Percentiles rank a stretch among this genome's conserved stretches.
These are phyloP conservation scores for Epinephelus moara DNA, from an alignment of 2,113 vertebrate genomes.

Conservation along the genomic window DNA sequence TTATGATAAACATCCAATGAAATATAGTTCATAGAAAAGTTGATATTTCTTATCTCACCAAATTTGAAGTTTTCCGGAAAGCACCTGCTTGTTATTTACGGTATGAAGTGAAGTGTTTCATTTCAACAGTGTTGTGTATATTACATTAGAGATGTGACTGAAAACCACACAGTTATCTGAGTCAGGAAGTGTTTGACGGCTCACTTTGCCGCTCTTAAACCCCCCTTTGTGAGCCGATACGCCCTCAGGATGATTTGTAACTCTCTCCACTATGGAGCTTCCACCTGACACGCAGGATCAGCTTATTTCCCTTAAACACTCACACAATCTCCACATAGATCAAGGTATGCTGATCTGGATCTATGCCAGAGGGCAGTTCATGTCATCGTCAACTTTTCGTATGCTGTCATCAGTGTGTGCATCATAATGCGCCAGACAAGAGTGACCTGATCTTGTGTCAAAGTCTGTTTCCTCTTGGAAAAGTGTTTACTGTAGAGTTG, in stretches of 20 bases:
- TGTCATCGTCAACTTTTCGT: slow-evolving; percentile 15
- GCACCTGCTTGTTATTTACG: neutral
- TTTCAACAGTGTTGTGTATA: too few species aligned
- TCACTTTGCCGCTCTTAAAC: slow-evolving; percentile 9
- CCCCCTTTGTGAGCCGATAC: neutral
- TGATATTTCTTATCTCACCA: neutral
- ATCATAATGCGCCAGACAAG: neutral
- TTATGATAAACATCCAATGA: slow-evolving; percentile 6
- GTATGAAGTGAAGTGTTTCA: neutral
- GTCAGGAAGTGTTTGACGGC: slow-evolving; percentile 15
- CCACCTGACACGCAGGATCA: neutral
- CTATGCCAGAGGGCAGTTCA: neutral
- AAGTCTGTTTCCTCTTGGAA: slow-evolving; percentile 1
- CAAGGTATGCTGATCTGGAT: slow-evolving; percentile 4
- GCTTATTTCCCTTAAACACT: neutral
- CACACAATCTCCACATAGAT: neutral
- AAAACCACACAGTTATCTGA: neutral
- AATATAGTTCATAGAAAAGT: neutral
- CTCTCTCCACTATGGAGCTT: neutral
- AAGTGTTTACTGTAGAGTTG: neutral
- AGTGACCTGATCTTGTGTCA: neutral
- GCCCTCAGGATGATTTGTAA: slow-evolving; percentile 8
- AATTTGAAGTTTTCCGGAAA: slow-evolving; percentile 8
- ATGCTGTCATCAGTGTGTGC: neutral
- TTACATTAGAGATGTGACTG: neutral